These are phyloP conservation scores for Erythrocercus mccallii DNA, from an alignment of 2,113 vertebrate genomes.

Conservation along the genomic window DNA sequence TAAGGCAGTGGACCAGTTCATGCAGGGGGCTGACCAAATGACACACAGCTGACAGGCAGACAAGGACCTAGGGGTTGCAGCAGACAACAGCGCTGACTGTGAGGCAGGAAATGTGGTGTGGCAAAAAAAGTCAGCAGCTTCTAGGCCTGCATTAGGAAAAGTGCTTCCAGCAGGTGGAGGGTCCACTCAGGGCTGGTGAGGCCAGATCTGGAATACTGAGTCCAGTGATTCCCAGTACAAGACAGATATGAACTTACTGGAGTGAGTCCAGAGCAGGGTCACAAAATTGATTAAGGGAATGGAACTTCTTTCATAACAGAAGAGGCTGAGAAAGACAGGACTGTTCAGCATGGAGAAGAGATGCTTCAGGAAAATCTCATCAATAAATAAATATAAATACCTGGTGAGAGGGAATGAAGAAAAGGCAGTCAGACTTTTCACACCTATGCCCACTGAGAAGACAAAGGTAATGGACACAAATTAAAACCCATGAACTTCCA, in stretches of 20 bases:
- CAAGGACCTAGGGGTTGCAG: background rate
- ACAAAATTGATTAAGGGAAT: background rate
- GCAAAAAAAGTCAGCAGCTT: background rate
- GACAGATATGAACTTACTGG: background rate
- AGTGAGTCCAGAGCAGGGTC: background rate
- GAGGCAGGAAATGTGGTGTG: background rate
- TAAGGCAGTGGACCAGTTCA: background rate
- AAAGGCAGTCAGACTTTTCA: background rate
- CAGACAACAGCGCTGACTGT: background rate
- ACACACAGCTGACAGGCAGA: background rate
- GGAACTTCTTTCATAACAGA: background rate
- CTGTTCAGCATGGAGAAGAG: background rate
- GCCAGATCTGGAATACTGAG: background rate
- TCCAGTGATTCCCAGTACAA: background rate
- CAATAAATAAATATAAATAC: background rate
- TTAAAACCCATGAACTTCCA: background rate
- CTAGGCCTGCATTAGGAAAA: background rate
- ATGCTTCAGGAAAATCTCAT: background rate
- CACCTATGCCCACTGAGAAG: background rate
- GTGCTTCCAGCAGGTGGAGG: background rate
- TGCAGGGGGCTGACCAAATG: background rate
- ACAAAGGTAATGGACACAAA: background rate
- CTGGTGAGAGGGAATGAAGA: background rate
- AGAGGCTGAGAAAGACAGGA: background rate
- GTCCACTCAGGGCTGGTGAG: background rate